Percentiles rank a stretch among this genome's conserved stretches.
phyloP scores from a whole-genome alignment of 1,140 invertebrate species.

The Zeugodacus cucurbitae region DNA sequence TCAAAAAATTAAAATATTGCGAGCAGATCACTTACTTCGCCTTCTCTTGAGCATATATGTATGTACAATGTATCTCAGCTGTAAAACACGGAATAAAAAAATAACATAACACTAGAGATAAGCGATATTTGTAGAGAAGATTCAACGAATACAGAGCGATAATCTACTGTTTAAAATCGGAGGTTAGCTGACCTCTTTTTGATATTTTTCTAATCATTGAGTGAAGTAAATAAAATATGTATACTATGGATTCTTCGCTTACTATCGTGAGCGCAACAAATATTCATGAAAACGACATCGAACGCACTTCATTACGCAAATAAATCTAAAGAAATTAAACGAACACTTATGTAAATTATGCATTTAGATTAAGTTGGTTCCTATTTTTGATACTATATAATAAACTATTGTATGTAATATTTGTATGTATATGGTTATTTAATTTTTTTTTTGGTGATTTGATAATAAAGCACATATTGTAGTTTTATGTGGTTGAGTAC shows the following conservation, averaged over 20 bases:
- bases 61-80: background rate
- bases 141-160: background rate
- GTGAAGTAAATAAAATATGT: background rate
- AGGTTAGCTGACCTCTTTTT: constrained; percentile 42
- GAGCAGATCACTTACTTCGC: too few species aligned
- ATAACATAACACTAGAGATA: background rate
- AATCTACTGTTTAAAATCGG: constrained; percentile 32
- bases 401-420: background rate
- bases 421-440: background rate
- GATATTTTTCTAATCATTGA: constrained; percentile 33
- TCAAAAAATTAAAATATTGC: too few species aligned
- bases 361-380: background rate
- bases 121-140: background rate
- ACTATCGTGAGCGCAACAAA: background rate
- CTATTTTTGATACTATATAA: background rate
- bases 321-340: background rate
- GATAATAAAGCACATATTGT: too few species aligned
- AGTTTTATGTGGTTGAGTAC: too few species aligned
- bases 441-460: too few species aligned
- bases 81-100: background rate
- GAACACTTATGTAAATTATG: background rate
- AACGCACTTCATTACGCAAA: background rate
- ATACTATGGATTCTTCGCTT: background rate
- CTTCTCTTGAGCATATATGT: too few species aligned
- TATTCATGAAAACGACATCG: background rate